phyloP scores from a whole-genome alignment of 2,797 vertebrate species.

The Australoheros facetus region DNA sequence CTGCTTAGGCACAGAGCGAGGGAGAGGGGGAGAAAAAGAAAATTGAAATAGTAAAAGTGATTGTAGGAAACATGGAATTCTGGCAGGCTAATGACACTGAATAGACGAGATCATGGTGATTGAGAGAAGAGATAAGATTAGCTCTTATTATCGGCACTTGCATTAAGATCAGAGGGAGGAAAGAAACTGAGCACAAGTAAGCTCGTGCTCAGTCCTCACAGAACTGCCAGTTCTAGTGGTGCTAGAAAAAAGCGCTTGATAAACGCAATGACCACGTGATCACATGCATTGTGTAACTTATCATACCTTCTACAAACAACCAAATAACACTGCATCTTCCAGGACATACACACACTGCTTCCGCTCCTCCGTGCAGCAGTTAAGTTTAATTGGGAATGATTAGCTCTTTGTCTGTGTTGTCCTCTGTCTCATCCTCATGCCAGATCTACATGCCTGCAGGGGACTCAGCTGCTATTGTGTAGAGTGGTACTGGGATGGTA shows the following conservation, averaged over 20 bases:
- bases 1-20: slow-evolving; percentile 17
- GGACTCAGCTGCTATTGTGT: slow-evolving; percentile 19
- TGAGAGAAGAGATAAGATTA: slow-evolving; percentile 57
- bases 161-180: slow-evolving; percentile 35
- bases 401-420: slow-evolving; percentile 28
- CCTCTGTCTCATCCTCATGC: slow-evolving; percentile 19
- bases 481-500: not conserved
- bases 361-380: not conserved
- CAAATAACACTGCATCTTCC: not conserved
- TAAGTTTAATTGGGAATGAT: slow-evolving; percentile 45
- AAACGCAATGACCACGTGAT: not conserved
- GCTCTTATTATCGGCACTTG: slow-evolving; percentile 59
- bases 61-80: slow-evolving; percentile 47
- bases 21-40: not conserved
- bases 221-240: not conserved
- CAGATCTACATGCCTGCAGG: slow-evolving; percentile 18
- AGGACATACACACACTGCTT: not conserved
- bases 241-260: slow-evolving; percentile 10
- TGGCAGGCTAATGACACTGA: slow-evolving; percentile 50
- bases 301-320: not conserved
- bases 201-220: not conserved
- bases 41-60: slow-evolving; percentile 47
- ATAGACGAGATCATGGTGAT: slow-evolving; percentile 60
- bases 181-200: slow-evolving; percentile 9
- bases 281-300: not conserved